Conservation (phyloP, 2,797 vertebrate species). For the Acropternis orthonyx region DNA sequence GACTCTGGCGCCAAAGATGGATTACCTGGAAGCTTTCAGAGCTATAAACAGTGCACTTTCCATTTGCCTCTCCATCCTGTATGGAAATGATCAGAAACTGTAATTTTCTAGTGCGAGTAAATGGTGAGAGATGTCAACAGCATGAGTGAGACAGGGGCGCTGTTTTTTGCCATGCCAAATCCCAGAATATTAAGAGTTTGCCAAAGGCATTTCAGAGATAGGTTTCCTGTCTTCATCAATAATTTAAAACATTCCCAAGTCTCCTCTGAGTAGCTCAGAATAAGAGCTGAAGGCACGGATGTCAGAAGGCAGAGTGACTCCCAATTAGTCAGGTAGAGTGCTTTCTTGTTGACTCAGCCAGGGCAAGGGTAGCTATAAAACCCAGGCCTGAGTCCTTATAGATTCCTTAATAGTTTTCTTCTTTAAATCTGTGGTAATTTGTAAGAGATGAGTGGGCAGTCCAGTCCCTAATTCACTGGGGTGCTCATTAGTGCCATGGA, state of each 20-base stretch:
- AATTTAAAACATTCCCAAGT: conserved; percentile 65
- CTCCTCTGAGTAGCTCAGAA: conserved; percentile 31
- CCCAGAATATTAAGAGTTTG: conserved; percentile 71
- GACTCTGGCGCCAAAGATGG: background rate
- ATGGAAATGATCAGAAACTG: conserved; percentile 45
- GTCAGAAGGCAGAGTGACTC: conserved; percentile 66
- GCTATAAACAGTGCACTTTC: conserved; percentile 33
- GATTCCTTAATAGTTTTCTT: conserved; percentile 17
- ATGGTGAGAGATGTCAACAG: conserved; percentile 28
- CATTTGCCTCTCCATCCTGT: conserved; percentile 12
- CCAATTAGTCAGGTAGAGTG: conserved; percentile 68
- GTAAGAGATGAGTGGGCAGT: conserved; percentile 23
- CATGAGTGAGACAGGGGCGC: conserved; percentile 8
- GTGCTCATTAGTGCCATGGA: conserved; percentile 38
- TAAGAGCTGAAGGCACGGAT: conserved; percentile 64
- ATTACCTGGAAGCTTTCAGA: conserved; percentile 54
- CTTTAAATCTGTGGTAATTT: conserved; percentile 41
- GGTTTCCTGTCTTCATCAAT: conserved; percentile 69
- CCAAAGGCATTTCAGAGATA: conserved; percentile 65
- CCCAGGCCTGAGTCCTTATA: background rate
- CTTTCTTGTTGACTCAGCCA: conserved; percentile 61
- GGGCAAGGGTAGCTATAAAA: conserved; percentile 63
- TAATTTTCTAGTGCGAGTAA: conserved; percentile 9
- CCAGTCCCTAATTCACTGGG: background rate
- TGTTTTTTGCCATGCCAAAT: conserved; percentile 49